Evolutionary conservation across 2,113 vertebrate genomes (phyloP).

Genomic region (Bufo gargarizans): DNA sequence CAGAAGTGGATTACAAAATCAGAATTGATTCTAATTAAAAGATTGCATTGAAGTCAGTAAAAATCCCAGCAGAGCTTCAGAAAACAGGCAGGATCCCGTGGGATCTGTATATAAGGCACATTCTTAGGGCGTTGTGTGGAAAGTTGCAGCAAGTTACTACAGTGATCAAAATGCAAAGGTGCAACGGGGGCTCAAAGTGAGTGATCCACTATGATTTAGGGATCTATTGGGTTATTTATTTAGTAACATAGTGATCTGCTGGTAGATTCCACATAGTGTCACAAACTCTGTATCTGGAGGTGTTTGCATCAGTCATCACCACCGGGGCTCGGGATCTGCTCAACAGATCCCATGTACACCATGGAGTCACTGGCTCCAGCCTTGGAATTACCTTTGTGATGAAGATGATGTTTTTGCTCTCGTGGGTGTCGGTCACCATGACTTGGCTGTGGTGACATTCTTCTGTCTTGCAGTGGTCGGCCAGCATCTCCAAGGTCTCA

Average conservation of each 20-base stretch:
- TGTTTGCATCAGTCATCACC: background rate
- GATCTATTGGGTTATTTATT: background rate
- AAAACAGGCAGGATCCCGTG: background rate
- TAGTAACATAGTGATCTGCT: background rate
- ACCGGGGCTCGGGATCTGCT: background rate
- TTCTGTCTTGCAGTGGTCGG: constrained; percentile 65
- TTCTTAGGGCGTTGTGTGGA: background rate
- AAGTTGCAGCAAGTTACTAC: background rate
- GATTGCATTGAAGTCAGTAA: background rate
- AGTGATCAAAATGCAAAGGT: background rate
- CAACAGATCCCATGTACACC: background rate
- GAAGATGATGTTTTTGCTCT: constrained; percentile 65
- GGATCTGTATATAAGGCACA: background rate
- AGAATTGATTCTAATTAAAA: background rate
- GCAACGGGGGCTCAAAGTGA: background rate
- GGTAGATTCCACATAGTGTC: no score
- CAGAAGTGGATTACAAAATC: no score
- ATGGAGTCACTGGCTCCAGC: background rate
- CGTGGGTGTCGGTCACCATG: constrained; percentile 63
- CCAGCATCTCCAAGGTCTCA: constrained; percentile 65
- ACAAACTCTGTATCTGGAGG: background rate
- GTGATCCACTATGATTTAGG: background rate
- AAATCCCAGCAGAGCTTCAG: background rate
- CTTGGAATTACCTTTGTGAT: constrained; percentile 63
- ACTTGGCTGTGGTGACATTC: constrained; percentile 67